Percentiles rank a stretch among this genome's conserved stretches.
These are phyloP conservation scores for Arctocebus calabarensis DNA, from an alignment of 2,797 vertebrate genomes.

Conservation along the genomic window DNA sequence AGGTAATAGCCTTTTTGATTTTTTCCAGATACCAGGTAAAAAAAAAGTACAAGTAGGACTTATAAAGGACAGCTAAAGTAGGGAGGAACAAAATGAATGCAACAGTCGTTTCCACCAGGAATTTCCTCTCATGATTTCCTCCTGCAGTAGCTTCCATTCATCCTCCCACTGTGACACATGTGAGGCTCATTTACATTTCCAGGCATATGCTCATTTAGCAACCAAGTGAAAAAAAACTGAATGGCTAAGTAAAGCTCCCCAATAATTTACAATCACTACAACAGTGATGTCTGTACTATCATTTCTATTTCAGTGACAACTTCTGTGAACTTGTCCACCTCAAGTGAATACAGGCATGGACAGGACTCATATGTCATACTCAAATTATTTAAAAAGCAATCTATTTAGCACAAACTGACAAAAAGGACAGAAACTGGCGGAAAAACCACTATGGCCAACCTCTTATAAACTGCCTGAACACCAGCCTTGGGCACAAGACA, in stretches of 20 bases:
- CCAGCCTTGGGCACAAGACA: background rate
- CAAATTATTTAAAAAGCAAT: background rate
- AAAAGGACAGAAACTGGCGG: background rate
- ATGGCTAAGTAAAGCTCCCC: background rate
- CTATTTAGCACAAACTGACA: background rate
- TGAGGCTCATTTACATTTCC: background rate
- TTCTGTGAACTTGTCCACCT: slow-evolving; percentile 12
- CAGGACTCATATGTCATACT: background rate
- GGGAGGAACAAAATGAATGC: background rate
- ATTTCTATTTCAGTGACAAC: background rate
- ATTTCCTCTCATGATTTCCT: background rate
- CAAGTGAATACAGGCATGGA: background rate
- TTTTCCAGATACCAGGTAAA: background rate
- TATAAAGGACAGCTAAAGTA: background rate
- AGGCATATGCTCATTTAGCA: background rate
- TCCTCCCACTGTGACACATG: background rate
- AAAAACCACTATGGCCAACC: background rate
- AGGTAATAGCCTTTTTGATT: background rate
- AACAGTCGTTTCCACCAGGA: background rate
- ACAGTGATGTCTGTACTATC: background rate
- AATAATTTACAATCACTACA: background rate
- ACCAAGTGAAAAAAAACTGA: background rate
- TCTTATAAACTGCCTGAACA: background rate
- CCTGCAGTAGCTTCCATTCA: background rate
- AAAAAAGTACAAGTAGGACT: background rate